Conservation (phyloP, 2,888 invertebrate species). For the Drosophila cognata region DNA sequence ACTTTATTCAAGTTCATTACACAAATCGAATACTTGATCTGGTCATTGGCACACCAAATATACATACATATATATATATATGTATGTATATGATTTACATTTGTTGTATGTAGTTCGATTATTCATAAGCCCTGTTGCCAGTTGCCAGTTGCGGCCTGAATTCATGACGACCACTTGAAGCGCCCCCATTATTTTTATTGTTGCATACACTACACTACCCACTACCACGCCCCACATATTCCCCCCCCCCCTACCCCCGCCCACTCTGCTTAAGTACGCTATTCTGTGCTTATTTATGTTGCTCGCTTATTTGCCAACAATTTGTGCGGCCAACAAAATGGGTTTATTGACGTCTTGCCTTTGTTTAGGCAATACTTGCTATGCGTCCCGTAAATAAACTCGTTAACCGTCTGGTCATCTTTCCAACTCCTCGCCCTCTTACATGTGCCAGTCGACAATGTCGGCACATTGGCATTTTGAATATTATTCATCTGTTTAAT, state of each 20-base stretch:
- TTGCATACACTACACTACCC: constrained; percentile 37
- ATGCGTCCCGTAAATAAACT: constrained; percentile 31
- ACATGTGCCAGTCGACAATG: constrained; percentile 8
- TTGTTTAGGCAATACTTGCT: constrained; percentile 42
- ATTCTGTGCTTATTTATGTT: constrained; percentile 66
- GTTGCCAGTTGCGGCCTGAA: constrained; percentile 23
- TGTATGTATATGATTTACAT: background rate
- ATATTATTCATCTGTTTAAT: constrained; percentile 32
- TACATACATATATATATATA: background rate
- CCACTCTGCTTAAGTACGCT: background rate
- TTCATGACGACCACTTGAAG: constrained; percentile 48
- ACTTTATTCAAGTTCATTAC: constrained; percentile 36
- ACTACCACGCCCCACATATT: background rate
- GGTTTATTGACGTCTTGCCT: constrained; percentile 56
- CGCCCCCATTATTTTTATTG: constrained; percentile 48
- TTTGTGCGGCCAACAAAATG: constrained; percentile 60
- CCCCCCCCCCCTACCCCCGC: rapidly evolving
- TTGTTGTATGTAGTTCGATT: constrained; percentile 33
- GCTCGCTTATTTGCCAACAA: constrained; percentile 72
- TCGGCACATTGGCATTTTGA: constrained; percentile 35
- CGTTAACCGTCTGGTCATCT: constrained; percentile 4
- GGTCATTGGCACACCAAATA: constrained; percentile 37
- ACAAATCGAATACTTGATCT: constrained; percentile 47
- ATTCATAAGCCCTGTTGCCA: constrained; percentile 67
- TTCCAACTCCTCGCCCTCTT: background rate